These are phyloP conservation scores for Columba guinea DNA, from an alignment of 2,797 vertebrate species.

Conservation along the genomic window DNA sequence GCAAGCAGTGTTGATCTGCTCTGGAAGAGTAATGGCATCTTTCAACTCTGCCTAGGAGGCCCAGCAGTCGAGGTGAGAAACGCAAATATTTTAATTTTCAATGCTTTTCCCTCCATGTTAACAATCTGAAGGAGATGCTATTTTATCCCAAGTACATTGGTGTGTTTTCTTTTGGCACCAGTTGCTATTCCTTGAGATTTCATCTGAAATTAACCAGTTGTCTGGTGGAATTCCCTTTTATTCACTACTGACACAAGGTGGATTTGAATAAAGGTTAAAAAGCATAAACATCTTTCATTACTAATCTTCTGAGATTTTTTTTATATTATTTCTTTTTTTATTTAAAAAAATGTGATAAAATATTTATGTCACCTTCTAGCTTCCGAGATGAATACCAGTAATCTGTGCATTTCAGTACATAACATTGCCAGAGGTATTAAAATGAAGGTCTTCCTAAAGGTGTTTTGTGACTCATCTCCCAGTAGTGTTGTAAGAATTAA, in stretches of 20 bases:
- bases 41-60: not conserved
- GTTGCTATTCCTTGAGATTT: not conserved
- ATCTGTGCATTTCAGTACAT: not conserved
- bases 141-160: not conserved
- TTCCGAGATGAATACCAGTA: not conserved
- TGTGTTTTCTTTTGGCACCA: not conserved
- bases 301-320: not conserved
- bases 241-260: not conserved
- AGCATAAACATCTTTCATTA: not conserved
- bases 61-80: not conserved
- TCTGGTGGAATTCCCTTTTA: not conserved
- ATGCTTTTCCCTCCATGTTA: not conserved
- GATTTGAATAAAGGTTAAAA: not conserved
- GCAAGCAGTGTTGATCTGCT: not conserved
- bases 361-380: not conserved
- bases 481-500: slow-evolving; percentile 13
- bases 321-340: not conserved
- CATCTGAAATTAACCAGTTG: not conserved
- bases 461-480: slow-evolving; percentile 29
- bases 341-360: not conserved
- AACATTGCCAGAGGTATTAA: not conserved
- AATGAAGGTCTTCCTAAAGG: slow-evolving; percentile 24
- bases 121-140: not conserved
- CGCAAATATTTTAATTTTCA: not conserved
- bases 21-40: not conserved